Base-by-base conservation (phyloP, 2,888 invertebrate species). In the Xiphydria camelus region DNA sequence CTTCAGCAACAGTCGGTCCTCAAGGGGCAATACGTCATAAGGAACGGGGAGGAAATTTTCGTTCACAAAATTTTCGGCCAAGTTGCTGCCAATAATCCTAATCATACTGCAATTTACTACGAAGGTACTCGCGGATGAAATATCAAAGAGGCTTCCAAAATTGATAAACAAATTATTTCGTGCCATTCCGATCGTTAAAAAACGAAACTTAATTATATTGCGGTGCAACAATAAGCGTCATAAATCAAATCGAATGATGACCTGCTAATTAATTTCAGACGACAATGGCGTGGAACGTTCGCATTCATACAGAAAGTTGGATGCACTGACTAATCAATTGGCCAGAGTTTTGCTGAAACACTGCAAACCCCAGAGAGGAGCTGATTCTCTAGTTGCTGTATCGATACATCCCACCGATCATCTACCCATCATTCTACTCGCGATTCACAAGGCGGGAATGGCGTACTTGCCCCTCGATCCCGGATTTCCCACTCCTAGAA, bases 401-500 rank as follows among this genome's bases (percentile, higher is more conserved):
- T 88, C 88, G 64, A 85, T 92, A 84, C 82, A 83, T 53, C 91
- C 92, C 0, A 83, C 87, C 2, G 86, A 89, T 61, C 81, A 76
- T 23, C 68, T 88, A 44, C 81, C 91, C 5, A 78, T 83, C 20
- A 77, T 85, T 0, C 75, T 94, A 14, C 72, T 93, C 49, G 84
- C 89, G 0, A 83, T 87, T 38, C 85, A 90, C 83, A 91, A 92
- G 76, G 80, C 87, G 0, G 92, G 93, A 0, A 89, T 88, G 10
- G 88, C 91, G 0, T 94, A 94, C 75, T 78, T 93, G 40, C 93
- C 94, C 0, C 79, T 94, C 61, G 92, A 92, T 67, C 83, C 85
- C 0, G 77, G 78, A 41, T 84, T 84, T 61, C 92, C 93, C 0
- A 81, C 81, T 18, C 81, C 83, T 2, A 81, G 93, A 55, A 82